Percentiles rank a stretch among this genome's conserved stretches.
phyloP scores from a whole-genome alignment of 2,888 invertebrate genomes.

The Sthenelais limicola region DNA sequence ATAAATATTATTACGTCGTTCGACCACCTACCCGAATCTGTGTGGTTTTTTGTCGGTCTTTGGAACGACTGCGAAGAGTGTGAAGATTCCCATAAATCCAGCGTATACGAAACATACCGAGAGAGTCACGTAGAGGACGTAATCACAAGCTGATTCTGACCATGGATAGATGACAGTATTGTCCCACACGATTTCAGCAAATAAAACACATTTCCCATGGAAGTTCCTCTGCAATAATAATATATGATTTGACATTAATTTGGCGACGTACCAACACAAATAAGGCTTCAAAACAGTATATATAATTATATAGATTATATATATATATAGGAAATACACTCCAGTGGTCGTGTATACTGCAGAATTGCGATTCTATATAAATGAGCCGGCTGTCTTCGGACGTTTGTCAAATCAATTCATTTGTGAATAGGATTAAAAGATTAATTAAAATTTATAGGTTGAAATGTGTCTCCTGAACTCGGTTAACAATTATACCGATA shows the following conservation, averaged over 20 bases:
- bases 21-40: constrained; percentile 15
- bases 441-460: too few relatives aligned
- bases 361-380: too few relatives aligned
- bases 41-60: constrained; percentile 13
- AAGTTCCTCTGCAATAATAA: constrained; percentile 50
- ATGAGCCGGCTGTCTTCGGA: too few relatives aligned
- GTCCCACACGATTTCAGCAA: constrained; percentile 53
- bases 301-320: background rate
- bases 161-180: constrained; percentile 51
- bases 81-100: constrained; percentile 50
- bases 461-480: too few relatives aligned
- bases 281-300: too few relatives aligned
- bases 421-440: too few relatives aligned
- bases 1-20: too few relatives aligned
- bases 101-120: constrained; percentile 49
- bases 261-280: too few relatives aligned
- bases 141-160: constrained; percentile 53
- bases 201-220: constrained; percentile 52
- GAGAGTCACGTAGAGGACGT: constrained; percentile 50
- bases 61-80: constrained; percentile 39
- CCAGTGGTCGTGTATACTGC: too few relatives aligned
- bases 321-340: background rate
- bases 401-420: too few relatives aligned
- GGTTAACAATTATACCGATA: too few relatives aligned
- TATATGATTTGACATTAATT: background rate